Evolutionary conservation across 2,888 invertebrate species (phyloP), one percentile per base, ranked within the genome.

Genomic region (Panopea generosa): DNA sequence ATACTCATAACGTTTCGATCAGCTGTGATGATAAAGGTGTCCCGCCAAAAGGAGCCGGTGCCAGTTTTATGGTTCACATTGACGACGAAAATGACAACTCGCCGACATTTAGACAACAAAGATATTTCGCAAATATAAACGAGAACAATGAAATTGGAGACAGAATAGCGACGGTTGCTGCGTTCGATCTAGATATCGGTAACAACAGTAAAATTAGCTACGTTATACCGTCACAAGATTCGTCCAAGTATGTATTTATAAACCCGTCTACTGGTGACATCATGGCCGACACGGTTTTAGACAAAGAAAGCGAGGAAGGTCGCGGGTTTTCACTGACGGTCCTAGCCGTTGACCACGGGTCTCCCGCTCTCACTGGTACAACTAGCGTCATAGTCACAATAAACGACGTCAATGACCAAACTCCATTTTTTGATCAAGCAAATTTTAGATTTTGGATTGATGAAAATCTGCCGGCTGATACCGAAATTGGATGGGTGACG

Each of bases 351-450:
- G 98, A 98, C 72, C 69, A 84, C 43, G 91, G 91, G 2, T 91
- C 96, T 62, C 85, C 90, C 96, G 86, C 96, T 96, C 66, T 96
- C 96, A 91, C 97, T 96, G n/a, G 96, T 96, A 2, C 94, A 1
- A 85, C 90, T 0, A 71, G 83, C 4, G 80, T 92, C 22, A 78
- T 95, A 93, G 96, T 99, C 66, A 97, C 97, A 90, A 98, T 99
- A 0, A 93, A 97, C 61, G 99, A 99, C 92, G 96, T 96, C 83
- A 99, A 99, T 92, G 99, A 99, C 93, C 98, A 99, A 90, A 95
- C 96, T 20, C 99, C 99, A 0, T 95, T 95, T 2, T 99, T 99
- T 92, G 99, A 99, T 93, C 96, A 96, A 93, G 95, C 96, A 71
- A 96, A 96, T 84, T 99, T 99, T 92, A 96, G 97, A 87, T 96